Evolutionary conservation across 2,113 vertebrate species (phyloP).

Genomic region (Epinephelus moara): DNA sequence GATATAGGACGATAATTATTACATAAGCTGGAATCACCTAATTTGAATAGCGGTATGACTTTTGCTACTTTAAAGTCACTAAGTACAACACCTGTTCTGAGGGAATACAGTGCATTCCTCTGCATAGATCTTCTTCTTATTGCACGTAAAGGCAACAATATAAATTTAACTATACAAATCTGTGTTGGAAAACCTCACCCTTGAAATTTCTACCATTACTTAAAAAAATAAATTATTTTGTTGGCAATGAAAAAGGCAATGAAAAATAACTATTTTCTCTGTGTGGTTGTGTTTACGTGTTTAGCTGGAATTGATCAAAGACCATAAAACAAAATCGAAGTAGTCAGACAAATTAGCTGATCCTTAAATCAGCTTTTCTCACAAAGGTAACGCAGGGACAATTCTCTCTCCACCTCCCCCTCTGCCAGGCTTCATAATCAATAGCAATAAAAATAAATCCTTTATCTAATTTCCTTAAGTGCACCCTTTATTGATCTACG

Average conservation of each 20-base stretch:
- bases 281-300: background rate
- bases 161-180: too few species aligned
- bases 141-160: background rate
- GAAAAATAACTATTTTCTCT: background rate
- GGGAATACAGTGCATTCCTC: background rate
- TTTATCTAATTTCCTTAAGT: constrained; percentile 77
- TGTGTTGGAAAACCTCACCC: background rate
- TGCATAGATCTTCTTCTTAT: background rate
- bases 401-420: constrained; percentile 3
- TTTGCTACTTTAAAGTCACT: too few species aligned
- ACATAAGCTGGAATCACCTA: too few species aligned
- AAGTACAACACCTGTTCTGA: too few species aligned
- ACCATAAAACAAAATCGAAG: background rate
- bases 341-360: background rate
- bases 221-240: background rate
- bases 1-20: too few species aligned
- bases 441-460: constrained; percentile 74
- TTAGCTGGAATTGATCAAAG: background rate
- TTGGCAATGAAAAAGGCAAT: background rate
- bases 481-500: constrained; percentile 68
- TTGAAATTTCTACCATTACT: background rate
- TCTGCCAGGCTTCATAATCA: constrained; percentile 58
- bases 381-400: background rate
- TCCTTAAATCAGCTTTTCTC: constrained; percentile 20
- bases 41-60: too few species aligned